phyloP scores from a whole-genome alignment of 2,797 vertebrate species.

The Sarcoramphus papa region DNA sequence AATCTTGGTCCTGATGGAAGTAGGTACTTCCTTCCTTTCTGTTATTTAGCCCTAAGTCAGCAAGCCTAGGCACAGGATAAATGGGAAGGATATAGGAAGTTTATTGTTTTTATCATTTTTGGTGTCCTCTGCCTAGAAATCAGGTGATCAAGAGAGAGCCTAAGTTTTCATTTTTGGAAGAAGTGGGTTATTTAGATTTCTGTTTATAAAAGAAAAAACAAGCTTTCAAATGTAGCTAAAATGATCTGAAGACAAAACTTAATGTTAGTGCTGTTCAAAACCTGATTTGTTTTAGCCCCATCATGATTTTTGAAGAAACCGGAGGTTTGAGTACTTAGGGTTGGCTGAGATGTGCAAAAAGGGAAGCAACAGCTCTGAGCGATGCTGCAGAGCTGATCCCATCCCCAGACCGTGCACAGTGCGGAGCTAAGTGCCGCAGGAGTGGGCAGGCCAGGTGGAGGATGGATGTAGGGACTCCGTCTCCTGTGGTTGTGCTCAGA shows the following conservation, averaged over 20 bases:
- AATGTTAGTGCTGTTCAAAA: neutral
- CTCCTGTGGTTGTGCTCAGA: neutral
- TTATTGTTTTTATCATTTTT: neutral
- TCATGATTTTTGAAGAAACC: neutral
- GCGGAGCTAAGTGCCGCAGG: neutral
- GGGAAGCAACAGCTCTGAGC: neutral
- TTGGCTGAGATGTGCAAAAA: neutral
- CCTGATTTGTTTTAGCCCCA: rapidly evolving
- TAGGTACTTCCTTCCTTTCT: neutral
- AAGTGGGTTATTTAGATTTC: neutral
- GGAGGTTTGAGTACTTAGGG: neutral
- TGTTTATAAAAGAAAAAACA: neutral
- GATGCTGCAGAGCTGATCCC: neutral
- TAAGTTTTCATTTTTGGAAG: neutral
- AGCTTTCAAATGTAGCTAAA: neutral
- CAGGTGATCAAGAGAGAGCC: neutral
- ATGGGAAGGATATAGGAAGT: neutral
- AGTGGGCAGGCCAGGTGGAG: neutral
- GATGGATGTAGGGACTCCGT: rapidly evolving
- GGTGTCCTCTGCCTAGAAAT: neutral
- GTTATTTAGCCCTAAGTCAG: neutral
- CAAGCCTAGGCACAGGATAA: neutral
- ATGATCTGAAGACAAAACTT: neutral
- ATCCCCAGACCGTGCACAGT: rapidly evolving
- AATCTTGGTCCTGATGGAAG: neutral